phyloP scores from a whole-genome alignment of 2,113 vertebrate species.

The Bubo scandiacus region DNA sequence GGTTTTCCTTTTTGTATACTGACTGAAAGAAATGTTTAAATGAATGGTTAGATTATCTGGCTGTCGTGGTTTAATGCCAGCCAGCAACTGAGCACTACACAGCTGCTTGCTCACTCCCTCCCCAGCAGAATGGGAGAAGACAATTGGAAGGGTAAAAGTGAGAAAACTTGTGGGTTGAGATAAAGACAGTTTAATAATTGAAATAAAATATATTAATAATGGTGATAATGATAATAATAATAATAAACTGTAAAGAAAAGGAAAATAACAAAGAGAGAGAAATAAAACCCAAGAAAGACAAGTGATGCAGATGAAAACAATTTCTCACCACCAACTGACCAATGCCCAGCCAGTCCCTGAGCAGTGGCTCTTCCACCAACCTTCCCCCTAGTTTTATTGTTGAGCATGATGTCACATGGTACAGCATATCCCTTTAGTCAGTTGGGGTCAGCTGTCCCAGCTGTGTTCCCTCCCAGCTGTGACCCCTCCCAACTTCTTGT shows the following conservation, averaged over 20 bases:
- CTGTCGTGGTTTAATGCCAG: background rate
- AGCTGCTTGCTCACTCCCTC: background rate
- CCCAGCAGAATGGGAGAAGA: too few species aligned
- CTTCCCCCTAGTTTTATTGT: background rate
- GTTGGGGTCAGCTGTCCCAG: too few species aligned
- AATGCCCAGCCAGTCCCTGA: background rate
- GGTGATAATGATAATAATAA: background rate
- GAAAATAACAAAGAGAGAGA: background rate
- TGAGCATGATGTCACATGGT: background rate
- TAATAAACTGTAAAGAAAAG: background rate
- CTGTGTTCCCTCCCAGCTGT: too few species aligned
- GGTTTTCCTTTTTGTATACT: background rate
- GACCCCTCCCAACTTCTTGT: background rate
- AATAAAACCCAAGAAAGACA: background rate
- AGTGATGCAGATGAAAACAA: background rate
- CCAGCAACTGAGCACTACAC: background rate
- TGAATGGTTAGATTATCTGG: background rate
- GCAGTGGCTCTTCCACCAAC: fast-evolving
- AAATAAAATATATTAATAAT: background rate
- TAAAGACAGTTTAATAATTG: background rate
- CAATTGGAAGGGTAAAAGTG: background rate
- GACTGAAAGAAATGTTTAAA: background rate
- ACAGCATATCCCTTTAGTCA: too few species aligned
- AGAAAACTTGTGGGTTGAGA: background rate
- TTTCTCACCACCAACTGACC: background rate